These are phyloP conservation scores for Drosophila robusta DNA, from an alignment of 2,888 invertebrate genomes.

Conservation along the genomic window DNA sequence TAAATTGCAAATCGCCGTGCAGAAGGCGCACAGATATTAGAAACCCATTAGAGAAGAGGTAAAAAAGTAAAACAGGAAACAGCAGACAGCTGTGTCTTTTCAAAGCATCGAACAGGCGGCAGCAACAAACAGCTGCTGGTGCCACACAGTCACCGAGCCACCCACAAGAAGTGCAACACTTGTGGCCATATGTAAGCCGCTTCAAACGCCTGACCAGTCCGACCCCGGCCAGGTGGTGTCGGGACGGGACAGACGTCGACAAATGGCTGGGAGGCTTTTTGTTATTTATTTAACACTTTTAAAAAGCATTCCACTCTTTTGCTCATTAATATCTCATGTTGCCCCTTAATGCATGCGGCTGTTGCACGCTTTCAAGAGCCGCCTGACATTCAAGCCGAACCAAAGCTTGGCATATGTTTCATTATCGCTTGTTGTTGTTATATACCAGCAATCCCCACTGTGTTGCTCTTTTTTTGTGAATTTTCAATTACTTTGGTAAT, in stretches of 20 bases:
- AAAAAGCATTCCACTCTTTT: conserved; percentile 76
- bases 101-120: conserved; percentile 4
- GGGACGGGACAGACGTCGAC: conserved; percentile 21
- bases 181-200: conserved; percentile 68
- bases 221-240: conserved; percentile 17
- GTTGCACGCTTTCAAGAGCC: conserved; percentile 16
- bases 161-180: conserved; percentile 32
- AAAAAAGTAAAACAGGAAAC: neutral
- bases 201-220: conserved; percentile 42
- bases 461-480: conserved; percentile 40
- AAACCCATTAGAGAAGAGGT: conserved; percentile 23
- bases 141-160: neutral
- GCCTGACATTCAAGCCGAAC: conserved; percentile 28
- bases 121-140: neutral
- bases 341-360: conserved; percentile 68
- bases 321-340: conserved; percentile 79
- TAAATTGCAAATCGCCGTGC: conserved; percentile 36
- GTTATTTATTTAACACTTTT: conserved; percentile 81
- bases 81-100: neutral
- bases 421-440: conserved; percentile 57
- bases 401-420: conserved; percentile 56
- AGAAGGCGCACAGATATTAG: conserved; percentile 45
- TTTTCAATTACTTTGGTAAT: conserved; percentile 82
- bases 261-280: conserved; percentile 51
- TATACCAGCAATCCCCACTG: conserved; percentile 9